phyloP scores from a whole-genome alignment of 2,113 vertebrate species.

The Leptobrachium ailaonicum region DNA sequence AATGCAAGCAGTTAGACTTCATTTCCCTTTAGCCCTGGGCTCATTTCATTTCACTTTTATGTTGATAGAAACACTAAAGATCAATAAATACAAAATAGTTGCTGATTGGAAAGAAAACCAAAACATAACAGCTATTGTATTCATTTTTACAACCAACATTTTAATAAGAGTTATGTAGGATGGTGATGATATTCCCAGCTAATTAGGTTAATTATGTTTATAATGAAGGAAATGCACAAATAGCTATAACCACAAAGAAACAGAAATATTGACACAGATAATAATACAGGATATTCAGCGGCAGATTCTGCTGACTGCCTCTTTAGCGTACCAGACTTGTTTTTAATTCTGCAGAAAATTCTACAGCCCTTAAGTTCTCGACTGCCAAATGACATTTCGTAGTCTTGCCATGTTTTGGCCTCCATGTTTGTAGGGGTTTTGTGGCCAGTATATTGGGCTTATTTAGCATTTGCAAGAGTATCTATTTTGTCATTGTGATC shows the following conservation, averaged over 20 bases:
- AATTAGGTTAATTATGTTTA: constrained; percentile 5
- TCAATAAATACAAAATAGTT: constrained; percentile 25
- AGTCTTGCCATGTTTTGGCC: no score
- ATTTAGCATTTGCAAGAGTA: no score
- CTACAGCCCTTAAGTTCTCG: no score
- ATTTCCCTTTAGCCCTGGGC: constrained; percentile 9
- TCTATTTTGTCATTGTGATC: no score
- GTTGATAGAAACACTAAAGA: constrained; percentile 20
- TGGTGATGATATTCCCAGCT: background rate
- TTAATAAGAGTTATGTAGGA: constrained; percentile 10
- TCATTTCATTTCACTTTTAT: constrained; percentile 11
- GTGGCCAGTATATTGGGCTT: no score
- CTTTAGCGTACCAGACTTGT: no score
- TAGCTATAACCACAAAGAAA: background rate
- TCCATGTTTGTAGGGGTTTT: no score
- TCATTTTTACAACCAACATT: constrained; percentile 9
- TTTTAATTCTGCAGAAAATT: no score
- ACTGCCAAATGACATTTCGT: no score
- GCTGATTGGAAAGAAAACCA: background rate
- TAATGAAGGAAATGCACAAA: background rate
- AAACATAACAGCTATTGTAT: background rate
- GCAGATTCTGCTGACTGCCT: background rate
- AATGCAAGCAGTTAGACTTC: constrained; percentile 12
- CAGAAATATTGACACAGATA: background rate
- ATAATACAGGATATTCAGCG: background rate